A percentile compares a stretch with the other conserved stretches of the same genome.
phyloP scores from a whole-genome alignment of 2,113 vertebrate species.

The Colius striatus region DNA sequence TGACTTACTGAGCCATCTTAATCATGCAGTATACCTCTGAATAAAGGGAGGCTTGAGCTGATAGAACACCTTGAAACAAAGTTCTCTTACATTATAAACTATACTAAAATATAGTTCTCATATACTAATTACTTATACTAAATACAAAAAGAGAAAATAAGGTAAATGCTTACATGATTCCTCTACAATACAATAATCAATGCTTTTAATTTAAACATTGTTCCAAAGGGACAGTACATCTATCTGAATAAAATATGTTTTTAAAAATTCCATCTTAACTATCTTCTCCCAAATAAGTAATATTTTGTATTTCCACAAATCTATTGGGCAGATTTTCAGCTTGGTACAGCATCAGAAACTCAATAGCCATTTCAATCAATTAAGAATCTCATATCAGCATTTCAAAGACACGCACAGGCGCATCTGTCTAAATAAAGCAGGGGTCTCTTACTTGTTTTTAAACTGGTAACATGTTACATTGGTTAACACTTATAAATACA shows the following conservation, averaged over 20 bases:
- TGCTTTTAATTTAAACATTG: neutral
- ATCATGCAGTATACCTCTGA: neutral
- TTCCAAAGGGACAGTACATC: neutral
- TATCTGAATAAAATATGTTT: neutral
- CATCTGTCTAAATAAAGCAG: neutral
- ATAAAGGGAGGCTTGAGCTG: neutral
- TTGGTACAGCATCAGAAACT: neutral
- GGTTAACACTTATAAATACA: neutral
- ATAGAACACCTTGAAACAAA: neutral
- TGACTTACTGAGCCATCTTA: neutral
- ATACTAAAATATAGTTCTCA: neutral
- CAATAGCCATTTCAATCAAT: neutral
- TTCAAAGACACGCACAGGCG: neutral
- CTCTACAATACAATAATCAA: neutral
- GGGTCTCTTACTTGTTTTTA: neutral
- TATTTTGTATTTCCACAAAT: neutral
- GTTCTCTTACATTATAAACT: neutral
- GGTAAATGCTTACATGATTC: neutral
- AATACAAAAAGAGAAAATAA: neutral
- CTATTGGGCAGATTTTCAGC: neutral
- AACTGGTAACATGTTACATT: neutral
- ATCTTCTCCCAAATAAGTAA: neutral
- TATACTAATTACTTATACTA: neutral
- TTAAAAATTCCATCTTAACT: neutral
- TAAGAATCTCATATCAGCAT: neutral